These are phyloP conservation scores for Drosophila mauritiana DNA, from an alignment of 1,140 invertebrate genomes.

Conservation along the genomic window DNA sequence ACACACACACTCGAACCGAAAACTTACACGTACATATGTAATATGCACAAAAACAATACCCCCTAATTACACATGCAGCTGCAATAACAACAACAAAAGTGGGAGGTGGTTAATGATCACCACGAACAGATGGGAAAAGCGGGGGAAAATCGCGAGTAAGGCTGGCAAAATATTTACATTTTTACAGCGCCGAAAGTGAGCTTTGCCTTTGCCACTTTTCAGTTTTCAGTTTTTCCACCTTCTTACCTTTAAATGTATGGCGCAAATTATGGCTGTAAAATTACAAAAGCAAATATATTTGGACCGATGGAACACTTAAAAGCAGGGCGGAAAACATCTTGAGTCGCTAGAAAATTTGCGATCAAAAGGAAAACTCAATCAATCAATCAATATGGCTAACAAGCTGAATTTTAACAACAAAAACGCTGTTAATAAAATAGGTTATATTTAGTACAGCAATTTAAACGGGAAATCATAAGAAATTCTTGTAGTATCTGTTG, in stretches of 20 bases:
- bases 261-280: conserved; percentile 53
- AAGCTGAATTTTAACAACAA: not conserved
- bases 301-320: conserved; percentile 46
- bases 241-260: conserved; percentile 30
- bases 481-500: not conserved
- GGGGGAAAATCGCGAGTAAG: conserved; percentile 29
- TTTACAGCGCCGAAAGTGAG: conserved; percentile 49
- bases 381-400: too few species aligned
- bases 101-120: conserved; percentile 25
- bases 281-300: conserved; percentile 44
- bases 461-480: not conserved
- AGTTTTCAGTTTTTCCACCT: not conserved
- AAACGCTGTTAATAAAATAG: not conserved
- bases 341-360: conserved; percentile 13
- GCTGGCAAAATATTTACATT: conserved; percentile 58
- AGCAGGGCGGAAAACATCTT: not conserved
- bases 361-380: not conserved
- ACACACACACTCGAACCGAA: too few species aligned
- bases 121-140: conserved; percentile 33
- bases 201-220: not conserved
- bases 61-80: conserved; percentile 44
- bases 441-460: not conserved
- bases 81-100: conserved; percentile 14
- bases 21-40: not conserved
- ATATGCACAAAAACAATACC: conserved; percentile 42